Evolutionary conservation across 2,888 invertebrate genomes (phyloP).

Genomic region (Phengaris alcon): DNA sequence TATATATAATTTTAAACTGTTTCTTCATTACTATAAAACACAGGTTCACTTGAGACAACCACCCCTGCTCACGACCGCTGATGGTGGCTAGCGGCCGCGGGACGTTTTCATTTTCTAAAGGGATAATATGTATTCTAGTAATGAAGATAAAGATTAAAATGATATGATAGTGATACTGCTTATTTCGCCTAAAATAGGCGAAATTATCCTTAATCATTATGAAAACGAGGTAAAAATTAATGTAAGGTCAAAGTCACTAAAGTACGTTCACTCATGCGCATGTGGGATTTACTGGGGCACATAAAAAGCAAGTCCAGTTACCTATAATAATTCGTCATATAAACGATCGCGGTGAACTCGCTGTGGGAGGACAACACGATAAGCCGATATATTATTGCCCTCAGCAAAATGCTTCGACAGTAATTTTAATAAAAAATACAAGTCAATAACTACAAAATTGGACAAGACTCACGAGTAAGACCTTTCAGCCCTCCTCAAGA

Average conservation of each 20-base stretch:
- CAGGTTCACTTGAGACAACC: too few species aligned
- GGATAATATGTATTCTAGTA: too few species aligned
- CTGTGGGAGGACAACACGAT: slow-evolving; percentile 5
- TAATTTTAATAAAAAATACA: not conserved
- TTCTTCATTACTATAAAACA: too few species aligned
- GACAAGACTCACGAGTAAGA: not conserved
- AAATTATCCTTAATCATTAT: not conserved
- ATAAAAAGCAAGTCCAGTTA: slow-evolving; percentile 25
- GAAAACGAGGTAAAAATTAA: not conserved
- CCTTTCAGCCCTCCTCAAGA: not conserved
- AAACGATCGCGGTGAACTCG: slow-evolving; percentile 2
- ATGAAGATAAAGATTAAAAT: too few species aligned
- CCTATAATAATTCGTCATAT: slow-evolving; percentile 14
- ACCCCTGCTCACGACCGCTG: too few species aligned
- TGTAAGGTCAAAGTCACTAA: not conserved
- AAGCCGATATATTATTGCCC: not conserved
- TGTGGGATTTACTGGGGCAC: slow-evolving; percentile 10
- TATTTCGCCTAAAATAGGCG: not conserved
- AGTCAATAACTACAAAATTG: not conserved
- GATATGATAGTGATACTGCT: too few species aligned
- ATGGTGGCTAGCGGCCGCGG: too few species aligned
- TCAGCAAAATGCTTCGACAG: not conserved
- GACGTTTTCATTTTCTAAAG: too few species aligned
- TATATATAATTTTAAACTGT: too few species aligned
- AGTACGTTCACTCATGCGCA: not conserved